Percentiles rank a stretch among this genome's conserved stretches.
Conservation (phyloP, 2,888 invertebrate species). For the Amiota communis region DNA sequence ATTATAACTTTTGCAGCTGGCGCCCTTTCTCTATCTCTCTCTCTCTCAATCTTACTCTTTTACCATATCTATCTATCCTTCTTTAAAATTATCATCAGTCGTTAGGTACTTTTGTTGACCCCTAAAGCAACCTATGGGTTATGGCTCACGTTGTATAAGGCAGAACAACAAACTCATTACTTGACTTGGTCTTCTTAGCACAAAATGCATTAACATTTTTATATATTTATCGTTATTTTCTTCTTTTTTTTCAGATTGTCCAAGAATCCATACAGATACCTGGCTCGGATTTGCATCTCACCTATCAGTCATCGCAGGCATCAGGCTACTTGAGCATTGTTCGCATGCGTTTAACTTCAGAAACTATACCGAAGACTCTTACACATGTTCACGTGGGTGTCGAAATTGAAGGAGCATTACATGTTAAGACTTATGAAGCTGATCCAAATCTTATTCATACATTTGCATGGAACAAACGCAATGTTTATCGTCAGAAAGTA, state of each 20-base stretch:
- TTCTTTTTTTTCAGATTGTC: slow-evolving; percentile 81
- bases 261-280: slow-evolving; percentile 96
- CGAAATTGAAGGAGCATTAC: slow-evolving; percentile 93
- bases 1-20: slow-evolving; percentile 59
- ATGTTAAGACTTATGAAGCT: slow-evolving; percentile 95
- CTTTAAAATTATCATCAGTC: too few relatives aligned
- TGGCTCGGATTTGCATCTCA: slow-evolving; percentile 92
- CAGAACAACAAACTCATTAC: slow-evolving; percentile 45
- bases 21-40: slow-evolving; percentile 21
- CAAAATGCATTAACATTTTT: not conserved
- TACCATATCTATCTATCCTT: too few relatives aligned
- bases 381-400: slow-evolving; percentile 93
- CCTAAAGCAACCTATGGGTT: too few relatives aligned
- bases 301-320: slow-evolving; percentile 96
- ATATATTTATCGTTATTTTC: not conserved
- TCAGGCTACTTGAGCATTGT: slow-evolving; percentile 95
- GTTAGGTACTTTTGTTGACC: too few relatives aligned
- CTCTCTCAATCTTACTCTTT: not conserved
- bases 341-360: slow-evolving; percentile 89
- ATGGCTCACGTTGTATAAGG: slow-evolving; percentile 24
- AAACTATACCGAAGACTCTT: slow-evolving; percentile 84
- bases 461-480: slow-evolving; percentile 98
- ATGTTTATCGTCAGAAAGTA: slow-evolving; percentile 97
- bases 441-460: slow-evolving; percentile 95
- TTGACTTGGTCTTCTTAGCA: slow-evolving; percentile 26